Base-by-base conservation (phyloP, 2,888 invertebrate genomes). In the Adelognathus sp. region DNA sequence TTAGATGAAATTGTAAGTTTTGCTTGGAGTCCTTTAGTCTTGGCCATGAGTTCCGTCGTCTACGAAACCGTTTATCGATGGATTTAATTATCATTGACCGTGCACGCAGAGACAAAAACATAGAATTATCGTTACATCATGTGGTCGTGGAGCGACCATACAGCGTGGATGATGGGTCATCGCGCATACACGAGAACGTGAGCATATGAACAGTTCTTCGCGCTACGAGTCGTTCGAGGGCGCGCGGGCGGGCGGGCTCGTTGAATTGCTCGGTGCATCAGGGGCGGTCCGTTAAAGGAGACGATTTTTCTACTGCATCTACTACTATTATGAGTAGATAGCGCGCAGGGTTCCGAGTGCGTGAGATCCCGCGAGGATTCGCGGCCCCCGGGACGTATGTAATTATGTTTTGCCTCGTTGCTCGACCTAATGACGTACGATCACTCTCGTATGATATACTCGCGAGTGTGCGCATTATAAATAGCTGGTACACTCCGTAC, bases 381-480 rank as follows among this genome's bases (percentile, higher is more conserved):
- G 69, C 21, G 66, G 64, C 52, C 73, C 41, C 73, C 44, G 70
- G 78, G 69, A 70, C 52, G 73, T 70, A 58, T 74, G 73, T 78
- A 78, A 78, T 78, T 78, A 78, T 52, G 73, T 56, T 73, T 41
- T 41, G 54, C 69, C 73, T 78, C 69, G 73, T 78, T 78, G 50
- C 69, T 64, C 73, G 77, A 78, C 73, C 73, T 78, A 78, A 78
- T 78, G 78, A 78, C 69, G 78, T 78, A 78, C 73, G 78, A 78
- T 78, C 69, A 78, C 64, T 78, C 58, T 39, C 41, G 52, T 64
- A 58, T 69, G 74, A 73, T 78, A 60, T 64, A 74, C 52, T 69
- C 69, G 69, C 52, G 31, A 69, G 41, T 50, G 41, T 56, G 52
- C 16, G 60, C 33, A 75, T 70, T 73, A 73, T 69, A 54, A 77